Conservation (phyloP, 2,888 invertebrate genomes). For the Icerya purchasi region DNA sequence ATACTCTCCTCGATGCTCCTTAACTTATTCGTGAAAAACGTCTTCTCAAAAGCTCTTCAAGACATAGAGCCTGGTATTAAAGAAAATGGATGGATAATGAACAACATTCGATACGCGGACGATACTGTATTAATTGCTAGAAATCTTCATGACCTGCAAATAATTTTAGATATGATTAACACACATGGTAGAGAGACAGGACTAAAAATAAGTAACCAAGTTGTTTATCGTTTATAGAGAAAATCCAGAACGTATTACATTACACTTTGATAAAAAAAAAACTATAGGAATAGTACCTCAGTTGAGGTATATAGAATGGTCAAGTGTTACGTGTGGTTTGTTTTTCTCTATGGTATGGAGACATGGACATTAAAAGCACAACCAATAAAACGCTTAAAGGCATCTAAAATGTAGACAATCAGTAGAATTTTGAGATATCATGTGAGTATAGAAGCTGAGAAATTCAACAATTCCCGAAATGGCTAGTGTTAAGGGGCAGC, state of each 20-base stretch:
- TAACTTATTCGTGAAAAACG: neutral
- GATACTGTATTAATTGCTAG: neutral
- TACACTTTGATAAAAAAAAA: no score
- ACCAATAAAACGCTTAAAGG: neutral
- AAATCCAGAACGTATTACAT: no score
- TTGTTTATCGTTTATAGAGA: no score
- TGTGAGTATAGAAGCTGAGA: neutral
- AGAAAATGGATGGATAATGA: neutral
- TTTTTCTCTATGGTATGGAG: neutral
- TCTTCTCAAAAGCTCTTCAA: no score
- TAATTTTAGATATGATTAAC: neutral
- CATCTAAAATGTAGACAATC: neutral
- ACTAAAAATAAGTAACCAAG: neutral
- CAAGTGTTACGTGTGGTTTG: neutral
- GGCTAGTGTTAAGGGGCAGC: neutral
- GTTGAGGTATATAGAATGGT: neutral
- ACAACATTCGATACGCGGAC: neutral
- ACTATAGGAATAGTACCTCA: no score
- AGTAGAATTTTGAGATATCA: neutral
- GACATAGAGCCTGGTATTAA: no score
- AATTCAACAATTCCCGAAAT: neutral
- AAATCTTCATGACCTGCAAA: neutral
- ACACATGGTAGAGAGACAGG: neutral
- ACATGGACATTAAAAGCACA: neutral
- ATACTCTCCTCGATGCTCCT: neutral